A percentile compares a stretch with the other conserved stretches of the same genome.
Conservation (phyloP, 2,888 invertebrate genomes). For the Tetropium fuscum region DNA sequence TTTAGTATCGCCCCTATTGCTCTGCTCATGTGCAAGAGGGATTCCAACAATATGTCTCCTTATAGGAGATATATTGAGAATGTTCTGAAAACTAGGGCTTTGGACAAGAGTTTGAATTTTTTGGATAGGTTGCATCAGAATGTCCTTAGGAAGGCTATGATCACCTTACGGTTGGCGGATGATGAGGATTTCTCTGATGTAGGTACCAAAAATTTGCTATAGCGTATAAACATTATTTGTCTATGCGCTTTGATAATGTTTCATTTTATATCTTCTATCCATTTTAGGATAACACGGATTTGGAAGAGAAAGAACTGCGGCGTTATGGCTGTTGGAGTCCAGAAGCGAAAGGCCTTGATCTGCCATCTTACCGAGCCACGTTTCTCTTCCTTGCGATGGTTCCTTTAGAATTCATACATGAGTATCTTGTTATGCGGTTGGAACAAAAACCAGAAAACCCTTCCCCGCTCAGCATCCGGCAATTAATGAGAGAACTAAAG, state of each 20-base stretch:
- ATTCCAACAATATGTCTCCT: conserved; percentile 54
- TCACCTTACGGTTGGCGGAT: conserved; percentile 74
- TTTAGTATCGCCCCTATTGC: conserved; percentile 69
- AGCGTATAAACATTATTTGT: no score
- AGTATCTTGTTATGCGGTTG: conserved; percentile 87
- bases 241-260: no score
- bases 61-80: conserved; percentile 86
- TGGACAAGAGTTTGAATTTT: conserved; percentile 84
- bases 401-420: conserved; percentile 92
- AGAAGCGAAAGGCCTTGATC: conserved; percentile 79
- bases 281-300: conserved; percentile 45
- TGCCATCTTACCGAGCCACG: conserved; percentile 87
- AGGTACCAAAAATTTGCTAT: no score
- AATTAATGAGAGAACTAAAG: conserved; percentile 82
- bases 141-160: conserved; percentile 77
- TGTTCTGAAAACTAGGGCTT: conserved; percentile 87
- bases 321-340: conserved; percentile 83
- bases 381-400: conserved; percentile 89
- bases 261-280: no score
- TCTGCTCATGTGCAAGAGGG: conserved; percentile 55
- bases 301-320: conserved; percentile 68
- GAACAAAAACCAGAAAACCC: conserved; percentile 87
- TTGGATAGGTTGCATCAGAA: conserved; percentile 79
- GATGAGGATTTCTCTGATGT: conserved; percentile 53
- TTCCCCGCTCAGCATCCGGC: conserved; percentile 87